Percentiles rank a stretch among this genome's conserved stretches.
These are phyloP conservation scores for Silurus asotus DNA, from an alignment of 2,113 vertebrate genomes.

Conservation along the genomic window DNA sequence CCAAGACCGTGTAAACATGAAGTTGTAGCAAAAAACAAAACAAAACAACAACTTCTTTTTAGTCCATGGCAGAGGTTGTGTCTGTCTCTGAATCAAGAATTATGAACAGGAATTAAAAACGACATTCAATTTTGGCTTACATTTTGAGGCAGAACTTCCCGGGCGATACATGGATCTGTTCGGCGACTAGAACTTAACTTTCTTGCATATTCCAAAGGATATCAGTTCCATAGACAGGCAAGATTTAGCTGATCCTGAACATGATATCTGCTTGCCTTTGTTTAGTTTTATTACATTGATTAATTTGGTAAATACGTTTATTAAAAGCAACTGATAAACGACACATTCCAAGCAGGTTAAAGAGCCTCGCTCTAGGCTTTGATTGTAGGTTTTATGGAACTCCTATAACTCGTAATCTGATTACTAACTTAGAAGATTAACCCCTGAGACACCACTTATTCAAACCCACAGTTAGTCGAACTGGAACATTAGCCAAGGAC, in stretches of 20 bases:
- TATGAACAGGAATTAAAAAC: background rate
- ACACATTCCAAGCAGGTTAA: background rate
- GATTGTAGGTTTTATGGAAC: background rate
- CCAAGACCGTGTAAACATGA: background rate
- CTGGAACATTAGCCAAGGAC: background rate
- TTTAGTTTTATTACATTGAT: background rate
- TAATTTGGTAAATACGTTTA: slow-evolving; percentile 1
- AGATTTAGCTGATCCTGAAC: background rate
- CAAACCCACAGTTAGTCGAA: background rate
- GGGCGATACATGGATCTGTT: background rate
- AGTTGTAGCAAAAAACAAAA: background rate
- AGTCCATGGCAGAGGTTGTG: background rate
- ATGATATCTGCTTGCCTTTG: background rate
- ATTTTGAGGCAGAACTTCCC: background rate
- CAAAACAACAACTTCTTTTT: background rate
- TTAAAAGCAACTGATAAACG: background rate
- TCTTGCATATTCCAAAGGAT: background rate
- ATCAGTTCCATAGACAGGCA: background rate
- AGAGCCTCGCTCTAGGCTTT: background rate
- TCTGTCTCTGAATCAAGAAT: background rate
- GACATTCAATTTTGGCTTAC: background rate
- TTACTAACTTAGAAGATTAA: background rate
- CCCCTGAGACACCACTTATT: background rate
- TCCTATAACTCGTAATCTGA: background rate
- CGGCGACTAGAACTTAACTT: background rate